Evolutionary conservation across 2,797 vertebrate species (phyloP).

Genomic region (Sebastes trivittatus): DNA sequence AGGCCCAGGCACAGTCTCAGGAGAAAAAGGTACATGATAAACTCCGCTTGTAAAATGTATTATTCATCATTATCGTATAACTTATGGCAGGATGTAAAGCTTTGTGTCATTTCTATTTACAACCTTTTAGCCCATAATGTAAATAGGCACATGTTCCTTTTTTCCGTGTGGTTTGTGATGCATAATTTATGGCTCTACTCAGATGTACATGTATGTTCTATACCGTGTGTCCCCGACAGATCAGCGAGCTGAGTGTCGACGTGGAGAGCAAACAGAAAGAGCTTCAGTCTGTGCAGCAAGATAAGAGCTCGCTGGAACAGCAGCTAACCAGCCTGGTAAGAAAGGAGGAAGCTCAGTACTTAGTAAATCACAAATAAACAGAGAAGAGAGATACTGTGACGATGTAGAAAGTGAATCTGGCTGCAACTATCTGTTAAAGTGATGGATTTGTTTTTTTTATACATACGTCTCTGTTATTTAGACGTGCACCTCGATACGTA

Average conservation of each 20-base stretch:
- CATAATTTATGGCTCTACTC: constrained; percentile 60
- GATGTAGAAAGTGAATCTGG: neutral
- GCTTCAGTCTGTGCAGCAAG: constrained; percentile 78
- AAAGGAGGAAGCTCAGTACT: neutral
- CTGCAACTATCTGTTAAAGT: too few relatives aligned
- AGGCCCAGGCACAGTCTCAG: constrained; percentile 83
- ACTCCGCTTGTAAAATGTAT: neutral
- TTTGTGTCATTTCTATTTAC: neutral
- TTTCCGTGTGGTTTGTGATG: constrained; percentile 42
- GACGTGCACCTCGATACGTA: too few relatives aligned
- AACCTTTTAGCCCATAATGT: constrained; percentile 41
- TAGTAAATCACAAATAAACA: neutral
- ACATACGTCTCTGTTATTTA: too few relatives aligned
- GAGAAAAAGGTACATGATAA: constrained; percentile 81
- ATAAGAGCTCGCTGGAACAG: constrained; percentile 80
- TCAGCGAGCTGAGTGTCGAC: constrained; percentile 85
- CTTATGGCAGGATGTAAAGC: neutral
- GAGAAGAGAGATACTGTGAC: neutral
- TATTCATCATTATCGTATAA: neutral
- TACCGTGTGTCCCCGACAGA: constrained; percentile 77
- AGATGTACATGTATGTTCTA: constrained; percentile 68
- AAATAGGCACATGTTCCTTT: constrained; percentile 14
- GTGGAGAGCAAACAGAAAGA: constrained; percentile 88
- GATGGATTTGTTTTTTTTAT: too few relatives aligned
- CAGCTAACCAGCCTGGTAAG: constrained; percentile 81